Evolutionary conservation across 2,113 vertebrate genomes (phyloP), one percentile per base, ranked within the genome.

Genomic region (Xiphophorus maculatus): DNA sequence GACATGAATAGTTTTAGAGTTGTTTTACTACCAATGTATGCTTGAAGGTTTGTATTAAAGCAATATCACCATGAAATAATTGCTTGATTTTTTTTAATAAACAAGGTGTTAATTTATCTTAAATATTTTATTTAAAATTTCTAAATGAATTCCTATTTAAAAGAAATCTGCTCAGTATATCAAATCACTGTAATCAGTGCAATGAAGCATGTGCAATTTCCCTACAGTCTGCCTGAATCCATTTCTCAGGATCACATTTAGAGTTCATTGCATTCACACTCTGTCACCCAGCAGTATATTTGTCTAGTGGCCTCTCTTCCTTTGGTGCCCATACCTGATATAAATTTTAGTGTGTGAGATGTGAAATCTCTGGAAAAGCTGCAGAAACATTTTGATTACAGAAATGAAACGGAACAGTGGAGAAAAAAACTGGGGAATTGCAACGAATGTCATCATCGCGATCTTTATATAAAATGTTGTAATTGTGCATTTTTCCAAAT

Each of bases 1-100:
- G 17, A 76, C 4, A 32, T 58, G 64, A 10, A 68, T 35, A 35
- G 5, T 61, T 40, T 22, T 33, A 22, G 0, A 15, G 22, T 76
- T 84, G 65, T 67, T 28, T 40, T 32, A 8, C 28, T 66, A 30
- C 15, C 51, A 44, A 29, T 17, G 58, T 33, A 42, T 33, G 66
- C 61, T 35, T 73, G 30, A n/a, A 51, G 30, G 44, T 48, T 48
- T 48, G 44, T 4, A 35, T 35, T 10, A 35, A 35, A 35, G 35
- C 2, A 35, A 35, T 33, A 6, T 33, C 33, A 5, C 32, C 32
- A 33, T 33, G 7, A 33, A 33, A 33, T 35, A 35, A 35, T 10
- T 11, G 35, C 9, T 35, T 35, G 0, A 0, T 35, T 35, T 10
- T 35, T 35, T 10, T 10, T 9, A 35, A 35, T 35, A 8, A 19